phyloP scores from a whole-genome alignment of 2,797 vertebrate genomes.

The Acanthurus tractus region DNA sequence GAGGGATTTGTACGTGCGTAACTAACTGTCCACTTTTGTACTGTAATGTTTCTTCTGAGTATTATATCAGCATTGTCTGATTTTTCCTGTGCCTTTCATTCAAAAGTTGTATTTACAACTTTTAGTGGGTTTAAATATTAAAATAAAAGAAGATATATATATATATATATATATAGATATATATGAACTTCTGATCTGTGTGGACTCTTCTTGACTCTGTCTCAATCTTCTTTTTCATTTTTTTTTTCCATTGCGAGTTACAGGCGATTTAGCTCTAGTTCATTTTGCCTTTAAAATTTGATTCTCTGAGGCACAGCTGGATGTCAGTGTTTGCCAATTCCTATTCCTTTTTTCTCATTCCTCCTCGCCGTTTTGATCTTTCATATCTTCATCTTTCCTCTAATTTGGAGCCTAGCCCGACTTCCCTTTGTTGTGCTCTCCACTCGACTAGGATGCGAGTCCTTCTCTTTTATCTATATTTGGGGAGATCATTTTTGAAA shows the following conservation, averaged over 20 bases:
- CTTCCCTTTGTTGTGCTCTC: slow-evolving; percentile 63
- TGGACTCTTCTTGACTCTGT: slow-evolving; percentile 67
- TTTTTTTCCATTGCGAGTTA: slow-evolving; percentile 29
- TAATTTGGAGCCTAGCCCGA: slow-evolving; percentile 61
- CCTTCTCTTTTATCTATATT: slow-evolving; percentile 49
- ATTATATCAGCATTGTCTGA: slow-evolving; percentile 97
- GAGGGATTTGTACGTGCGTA: slow-evolving; percentile 93
- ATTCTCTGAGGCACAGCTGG: slow-evolving; percentile 67
- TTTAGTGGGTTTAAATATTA: slow-evolving; percentile 97
- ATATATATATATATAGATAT: slow-evolving; percentile 81
- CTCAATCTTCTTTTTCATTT: slow-evolving; percentile 45
- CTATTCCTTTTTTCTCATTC: slow-evolving; percentile 50
- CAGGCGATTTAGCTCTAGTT: slow-evolving; percentile 39
- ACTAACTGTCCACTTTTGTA: slow-evolving; percentile 96
- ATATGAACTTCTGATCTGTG: slow-evolving; percentile 63
- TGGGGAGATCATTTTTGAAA: slow-evolving; percentile 31
- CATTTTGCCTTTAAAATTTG: slow-evolving; percentile 46
- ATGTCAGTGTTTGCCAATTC: slow-evolving; percentile 59
- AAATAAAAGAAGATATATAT: slow-evolving; percentile 91
- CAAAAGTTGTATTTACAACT: slow-evolving; percentile 98
- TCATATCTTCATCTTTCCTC: slow-evolving; percentile 63
- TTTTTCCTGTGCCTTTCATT: slow-evolving; percentile 99
- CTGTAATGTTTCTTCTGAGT: slow-evolving; percentile 92
- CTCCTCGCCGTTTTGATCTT: slow-evolving; percentile 65
- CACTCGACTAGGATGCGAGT: slow-evolving; percentile 42